phyloP scores from a whole-genome alignment of 30 jellyfish, hydroid and myxozoan species.

The Aurelia sp. region DNA sequence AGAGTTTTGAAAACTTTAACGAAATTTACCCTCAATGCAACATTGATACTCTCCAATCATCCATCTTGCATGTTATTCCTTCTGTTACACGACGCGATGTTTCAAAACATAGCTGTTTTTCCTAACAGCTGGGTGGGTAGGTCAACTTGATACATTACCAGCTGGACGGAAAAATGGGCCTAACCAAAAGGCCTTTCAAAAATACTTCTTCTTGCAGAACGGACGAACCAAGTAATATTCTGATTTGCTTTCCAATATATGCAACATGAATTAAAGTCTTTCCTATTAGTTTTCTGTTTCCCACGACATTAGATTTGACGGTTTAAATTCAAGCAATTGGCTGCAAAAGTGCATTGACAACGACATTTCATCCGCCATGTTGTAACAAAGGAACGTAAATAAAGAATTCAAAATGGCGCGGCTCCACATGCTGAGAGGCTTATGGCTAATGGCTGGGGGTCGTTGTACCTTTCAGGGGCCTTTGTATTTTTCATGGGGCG shows the following conservation, averaged over 20 bases:
- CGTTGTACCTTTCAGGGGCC: neutral
- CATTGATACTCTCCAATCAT: neutral
- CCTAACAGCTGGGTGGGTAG: too few relatives aligned
- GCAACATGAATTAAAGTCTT: too few relatives aligned
- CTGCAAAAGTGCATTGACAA: too few relatives aligned
- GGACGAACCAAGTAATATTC: neutral
- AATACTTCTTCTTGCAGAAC: too few relatives aligned
- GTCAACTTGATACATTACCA: too few relatives aligned
- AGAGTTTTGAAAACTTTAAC: neutral
- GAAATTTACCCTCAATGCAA: neutral
- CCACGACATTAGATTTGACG: too few relatives aligned
- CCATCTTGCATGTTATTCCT: neutral
- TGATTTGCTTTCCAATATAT: neutral
- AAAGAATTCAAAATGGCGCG: constrained; percentile 67
- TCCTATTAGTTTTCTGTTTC: too few relatives aligned
- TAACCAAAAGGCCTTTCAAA: too few relatives aligned
- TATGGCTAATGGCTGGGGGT: neutral
- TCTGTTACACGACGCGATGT: too few relatives aligned
- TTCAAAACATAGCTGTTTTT: too few relatives aligned
- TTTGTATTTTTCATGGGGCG: neutral
- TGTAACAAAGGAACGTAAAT: constrained; percentile 48
- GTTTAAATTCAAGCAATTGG: too few relatives aligned
- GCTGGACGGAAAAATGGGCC: too few relatives aligned
- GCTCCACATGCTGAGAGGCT: constrained; percentile 38
- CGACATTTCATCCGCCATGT: constrained; percentile 31